These are phyloP conservation scores for Drosophila nasuta DNA, from an alignment of 1,140 invertebrate species.

Conservation along the genomic window DNA sequence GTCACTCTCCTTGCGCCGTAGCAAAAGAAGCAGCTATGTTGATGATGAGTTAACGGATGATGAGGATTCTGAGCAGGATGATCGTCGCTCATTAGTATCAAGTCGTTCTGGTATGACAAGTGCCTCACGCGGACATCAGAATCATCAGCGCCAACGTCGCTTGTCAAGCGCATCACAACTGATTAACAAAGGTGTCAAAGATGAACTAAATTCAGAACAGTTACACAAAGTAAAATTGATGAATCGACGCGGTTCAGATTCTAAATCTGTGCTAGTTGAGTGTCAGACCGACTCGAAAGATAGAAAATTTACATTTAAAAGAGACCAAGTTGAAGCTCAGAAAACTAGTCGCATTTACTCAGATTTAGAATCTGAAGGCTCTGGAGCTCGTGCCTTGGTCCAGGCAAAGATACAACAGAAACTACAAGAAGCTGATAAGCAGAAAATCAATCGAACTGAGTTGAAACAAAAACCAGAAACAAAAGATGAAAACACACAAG, in stretches of 20 bases:
- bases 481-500: slow-evolving; percentile 78
- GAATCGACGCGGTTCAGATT: slow-evolving; percentile 70
- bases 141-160: slow-evolving; percentile 60
- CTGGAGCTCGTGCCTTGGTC: slow-evolving; percentile 74
- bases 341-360: slow-evolving; percentile 79
- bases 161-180: slow-evolving; percentile 82
- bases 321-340: slow-evolving; percentile 31
- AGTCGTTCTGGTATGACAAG: slow-evolving; percentile 78
- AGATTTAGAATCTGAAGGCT: slow-evolving; percentile 80
- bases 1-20: slow-evolving; percentile 85
- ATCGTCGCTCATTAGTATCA: slow-evolving; percentile 85
- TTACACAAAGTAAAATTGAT: slow-evolving; percentile 53
- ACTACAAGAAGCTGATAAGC: slow-evolving; percentile 62
- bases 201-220: slow-evolving; percentile 59
- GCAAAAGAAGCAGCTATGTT: slow-evolving; percentile 84
- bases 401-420: slow-evolving; percentile 84
- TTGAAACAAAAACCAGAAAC: slow-evolving; percentile 66
- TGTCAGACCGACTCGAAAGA: slow-evolving; percentile 65
- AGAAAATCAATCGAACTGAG: slow-evolving; percentile 42
- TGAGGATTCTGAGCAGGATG: slow-evolving; percentile 86
- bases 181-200: slow-evolving; percentile 63
- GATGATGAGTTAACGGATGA: slow-evolving; percentile 86
- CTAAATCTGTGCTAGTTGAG: slow-evolving; percentile 79
- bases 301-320: slow-evolving; percentile 55
- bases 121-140: slow-evolving; percentile 61